Conservation (phyloP, 2,113 vertebrate species). For the Dipodomys spectabilis region DNA sequence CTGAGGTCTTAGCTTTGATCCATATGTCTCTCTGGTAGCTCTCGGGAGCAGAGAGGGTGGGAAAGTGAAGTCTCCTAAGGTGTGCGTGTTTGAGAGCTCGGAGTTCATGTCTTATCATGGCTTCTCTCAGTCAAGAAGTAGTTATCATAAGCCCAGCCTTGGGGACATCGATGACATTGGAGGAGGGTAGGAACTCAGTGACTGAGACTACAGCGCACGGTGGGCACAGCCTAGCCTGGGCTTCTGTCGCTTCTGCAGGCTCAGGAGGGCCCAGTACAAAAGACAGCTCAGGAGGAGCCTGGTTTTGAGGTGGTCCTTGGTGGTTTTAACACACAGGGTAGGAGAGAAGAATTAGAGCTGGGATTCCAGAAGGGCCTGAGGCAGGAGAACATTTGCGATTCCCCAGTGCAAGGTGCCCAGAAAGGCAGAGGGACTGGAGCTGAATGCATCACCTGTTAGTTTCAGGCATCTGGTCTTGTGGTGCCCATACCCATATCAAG, state of each 20-base stretch:
- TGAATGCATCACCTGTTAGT: neutral
- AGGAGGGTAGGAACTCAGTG: too few species aligned
- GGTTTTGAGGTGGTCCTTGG: neutral
- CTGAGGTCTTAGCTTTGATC: slow-evolving; percentile 42
- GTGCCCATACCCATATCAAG: neutral
- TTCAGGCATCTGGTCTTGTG: neutral
- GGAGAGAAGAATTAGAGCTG: neutral
- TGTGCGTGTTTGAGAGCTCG: neutral
- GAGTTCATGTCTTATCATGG: neutral
- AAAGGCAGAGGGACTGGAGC: neutral
- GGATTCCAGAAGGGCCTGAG: neutral
- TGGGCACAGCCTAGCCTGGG: neutral
- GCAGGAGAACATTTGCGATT: neutral
- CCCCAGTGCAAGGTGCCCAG: neutral
- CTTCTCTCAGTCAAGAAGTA: neutral
- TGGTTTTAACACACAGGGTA: neutral
- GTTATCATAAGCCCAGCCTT: neutral
- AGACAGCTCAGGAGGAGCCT: neutral
- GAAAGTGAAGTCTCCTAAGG: neutral
- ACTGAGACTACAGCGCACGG: neutral
- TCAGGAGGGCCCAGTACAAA: neutral
- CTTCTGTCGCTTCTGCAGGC: neutral
- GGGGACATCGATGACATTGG: too few species aligned
- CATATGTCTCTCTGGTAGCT: slow-evolving; percentile 13
- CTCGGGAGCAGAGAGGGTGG: neutral